Evolutionary conservation across 2,888 invertebrate species (phyloP).

Genomic region (Furcula furcula): DNA sequence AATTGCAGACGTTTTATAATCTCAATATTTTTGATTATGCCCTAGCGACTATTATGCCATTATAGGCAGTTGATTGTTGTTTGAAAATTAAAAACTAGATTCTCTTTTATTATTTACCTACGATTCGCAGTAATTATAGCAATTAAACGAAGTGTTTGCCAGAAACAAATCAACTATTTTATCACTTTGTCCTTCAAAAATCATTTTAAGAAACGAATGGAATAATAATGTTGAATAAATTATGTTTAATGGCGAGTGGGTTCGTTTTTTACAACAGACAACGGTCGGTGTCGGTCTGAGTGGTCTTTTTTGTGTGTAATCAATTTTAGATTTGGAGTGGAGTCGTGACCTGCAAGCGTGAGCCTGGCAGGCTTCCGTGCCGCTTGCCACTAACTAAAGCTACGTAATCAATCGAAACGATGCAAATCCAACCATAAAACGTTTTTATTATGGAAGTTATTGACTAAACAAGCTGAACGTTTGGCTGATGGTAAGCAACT

Average conservation of each 20-base stretch:
- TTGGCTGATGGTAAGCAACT: too few relatives aligned
- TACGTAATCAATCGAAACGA: too few relatives aligned
- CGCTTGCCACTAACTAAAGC: slow-evolving; percentile 28
- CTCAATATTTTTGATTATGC: slow-evolving; percentile 1
- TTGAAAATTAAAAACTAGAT: slow-evolving; percentile 13
- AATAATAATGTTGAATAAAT: slow-evolving; percentile 69
- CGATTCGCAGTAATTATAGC: slow-evolving; percentile 32
- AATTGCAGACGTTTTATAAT: slow-evolving; percentile 2
- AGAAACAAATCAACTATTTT: slow-evolving; percentile 25
- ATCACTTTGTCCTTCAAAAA: slow-evolving; percentile 39
- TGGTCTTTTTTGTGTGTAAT: slow-evolving; percentile 62
- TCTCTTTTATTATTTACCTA: slow-evolving; percentile 28
- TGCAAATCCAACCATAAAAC: too few relatives aligned
- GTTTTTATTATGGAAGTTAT: too few relatives aligned
- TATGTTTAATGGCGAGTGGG: slow-evolving; percentile 61
- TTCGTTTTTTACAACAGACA: slow-evolving; percentile 50
- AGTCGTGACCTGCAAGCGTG: slow-evolving; percentile 67
- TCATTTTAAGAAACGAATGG: slow-evolving; percentile 48
- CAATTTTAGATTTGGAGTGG: slow-evolving; percentile 72
- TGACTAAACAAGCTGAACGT: too few relatives aligned
- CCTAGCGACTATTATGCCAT: not conserved
- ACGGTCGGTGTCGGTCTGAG: slow-evolving; percentile 36
- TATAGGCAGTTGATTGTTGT: slow-evolving; percentile 4
- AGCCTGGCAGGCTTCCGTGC: slow-evolving; percentile 57
- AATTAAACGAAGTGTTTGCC: slow-evolving; percentile 42